Evolutionary conservation across 2,888 invertebrate species (phyloP).

Genomic region (Protonemura montana): DNA sequence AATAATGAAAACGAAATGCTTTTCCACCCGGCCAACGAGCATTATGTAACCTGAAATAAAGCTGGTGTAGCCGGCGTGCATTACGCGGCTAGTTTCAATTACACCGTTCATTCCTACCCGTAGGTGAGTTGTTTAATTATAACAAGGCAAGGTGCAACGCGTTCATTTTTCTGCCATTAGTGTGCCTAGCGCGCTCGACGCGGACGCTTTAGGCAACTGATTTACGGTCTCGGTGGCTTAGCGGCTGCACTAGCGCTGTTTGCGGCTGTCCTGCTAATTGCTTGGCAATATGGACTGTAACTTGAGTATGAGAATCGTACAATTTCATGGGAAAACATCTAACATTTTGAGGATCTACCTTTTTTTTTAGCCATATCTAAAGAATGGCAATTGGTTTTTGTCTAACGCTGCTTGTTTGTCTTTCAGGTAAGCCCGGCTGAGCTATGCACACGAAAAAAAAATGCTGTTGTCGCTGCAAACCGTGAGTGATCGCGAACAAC

Average conservation of each 20-base stretch:
- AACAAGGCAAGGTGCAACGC: neutral
- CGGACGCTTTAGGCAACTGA: neutral
- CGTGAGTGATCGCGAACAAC: too few relatives aligned
- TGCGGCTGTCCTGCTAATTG: neutral
- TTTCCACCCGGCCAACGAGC: neutral
- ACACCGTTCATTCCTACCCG: neutral
- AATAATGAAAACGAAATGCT: neutral
- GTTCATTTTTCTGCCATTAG: neutral
- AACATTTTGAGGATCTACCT: too few relatives aligned
- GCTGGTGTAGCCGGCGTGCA: neutral
- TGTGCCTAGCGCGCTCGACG: neutral
- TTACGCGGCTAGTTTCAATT: neutral
- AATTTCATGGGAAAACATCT: too few relatives aligned
- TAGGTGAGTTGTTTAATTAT: neutral
- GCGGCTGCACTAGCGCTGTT: neutral
- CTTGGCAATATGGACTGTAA: neutral
- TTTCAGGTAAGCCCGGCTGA: too few relatives aligned
- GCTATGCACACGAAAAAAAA: too few relatives aligned
- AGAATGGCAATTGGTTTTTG: too few relatives aligned
- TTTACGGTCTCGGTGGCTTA: neutral
- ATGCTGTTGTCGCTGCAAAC: too few relatives aligned
- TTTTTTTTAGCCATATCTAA: too few relatives aligned
- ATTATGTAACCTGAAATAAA: neutral
- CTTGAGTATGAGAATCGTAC: too few relatives aligned
- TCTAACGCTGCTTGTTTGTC: too few relatives aligned